These are phyloP conservation scores for Drosophila niveifrons DNA, from an alignment of 2,888 invertebrate species.

Conservation along the genomic window DNA sequence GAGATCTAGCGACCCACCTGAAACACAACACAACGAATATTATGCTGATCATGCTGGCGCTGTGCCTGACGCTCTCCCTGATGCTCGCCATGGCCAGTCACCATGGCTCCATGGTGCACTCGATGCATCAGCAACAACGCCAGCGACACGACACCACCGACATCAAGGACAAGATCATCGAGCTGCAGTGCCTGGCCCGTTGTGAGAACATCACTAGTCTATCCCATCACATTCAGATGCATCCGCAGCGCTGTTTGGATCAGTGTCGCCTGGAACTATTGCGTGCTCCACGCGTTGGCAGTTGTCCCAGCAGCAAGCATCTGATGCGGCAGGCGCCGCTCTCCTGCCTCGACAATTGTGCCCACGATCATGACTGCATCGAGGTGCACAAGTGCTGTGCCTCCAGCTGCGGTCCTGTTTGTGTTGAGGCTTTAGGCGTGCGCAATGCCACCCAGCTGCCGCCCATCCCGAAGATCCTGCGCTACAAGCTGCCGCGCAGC, in stretches of 20 bases:
- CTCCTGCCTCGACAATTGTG: conserved; percentile 83
- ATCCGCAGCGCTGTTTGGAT: conserved; percentile 59
- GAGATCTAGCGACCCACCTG: conserved; percentile 4
- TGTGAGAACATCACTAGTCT: conserved; percentile 66
- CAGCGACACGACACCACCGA: conserved; percentile 69
- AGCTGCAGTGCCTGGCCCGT: conserved; percentile 82
- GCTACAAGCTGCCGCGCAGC: conserved; percentile 86
- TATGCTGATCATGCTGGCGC: conserved; percentile 52
- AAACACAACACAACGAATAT: conserved; percentile 1
- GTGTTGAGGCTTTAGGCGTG: conserved; percentile 88
- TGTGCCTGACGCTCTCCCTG: conserved; percentile 47
- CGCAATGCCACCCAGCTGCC: conserved; percentile 87
- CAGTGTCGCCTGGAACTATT: conserved; percentile 79
- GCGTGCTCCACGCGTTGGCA: conserved; percentile 78
- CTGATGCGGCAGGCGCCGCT: conserved; percentile 63
- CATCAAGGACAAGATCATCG: conserved; percentile 83
- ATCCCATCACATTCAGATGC: conserved; percentile 27
- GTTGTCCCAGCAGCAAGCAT: conserved; percentile 73
- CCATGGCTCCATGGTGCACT: neutral
- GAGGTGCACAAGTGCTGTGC: conserved; percentile 90
- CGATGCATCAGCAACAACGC: conserved; percentile 58
- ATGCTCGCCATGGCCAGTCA: conserved; percentile 15
- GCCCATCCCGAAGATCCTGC: conserved; percentile 88
- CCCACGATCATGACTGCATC: conserved; percentile 89
- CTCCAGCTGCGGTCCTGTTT: conserved; percentile 89